Evolutionary conservation across 2,797 vertebrate genomes (phyloP).

Genomic region (Helicolenus hilgendorfi): DNA sequence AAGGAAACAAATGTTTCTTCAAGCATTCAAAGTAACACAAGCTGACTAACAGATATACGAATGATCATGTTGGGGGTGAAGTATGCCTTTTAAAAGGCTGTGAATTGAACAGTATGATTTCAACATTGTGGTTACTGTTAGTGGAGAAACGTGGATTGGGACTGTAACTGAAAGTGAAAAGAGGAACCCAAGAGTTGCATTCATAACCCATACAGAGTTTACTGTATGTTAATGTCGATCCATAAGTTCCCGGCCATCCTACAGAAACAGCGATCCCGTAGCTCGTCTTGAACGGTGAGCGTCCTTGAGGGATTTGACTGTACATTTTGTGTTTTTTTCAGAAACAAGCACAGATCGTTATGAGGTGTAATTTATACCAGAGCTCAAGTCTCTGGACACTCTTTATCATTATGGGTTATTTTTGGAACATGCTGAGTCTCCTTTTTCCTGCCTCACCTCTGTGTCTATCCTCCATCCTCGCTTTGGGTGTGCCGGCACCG

Average conservation of each 20-base stretch:
- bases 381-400: conserved; percentile 21
- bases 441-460: conserved; percentile 6
- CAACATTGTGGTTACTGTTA: background rate
- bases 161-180: background rate
- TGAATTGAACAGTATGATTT: background rate
- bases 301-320: conserved; percentile 16
- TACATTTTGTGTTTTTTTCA: background rate
- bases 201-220: background rate
- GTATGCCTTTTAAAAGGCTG: background rate
- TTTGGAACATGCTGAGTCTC: conserved; percentile 63
- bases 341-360: conserved; percentile 4
- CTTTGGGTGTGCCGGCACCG: conserved; percentile 2
- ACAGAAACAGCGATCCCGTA: background rate
- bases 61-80: too few species aligned
- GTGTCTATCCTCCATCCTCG: conserved; percentile 15
- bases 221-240: background rate
- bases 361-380: conserved; percentile 7
- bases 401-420: conserved; percentile 46
- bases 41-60: too few species aligned
- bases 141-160: background rate
- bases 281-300: background rate
- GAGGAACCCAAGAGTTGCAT: background rate
- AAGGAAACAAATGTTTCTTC: too few species aligned
- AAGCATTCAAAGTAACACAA: too few species aligned
- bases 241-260: background rate